Percentiles rank a stretch among this genome's conserved stretches.
Evolutionary conservation across 2,113 vertebrate genomes (phyloP).

Genomic region (Camarhynchus parvulus): DNA sequence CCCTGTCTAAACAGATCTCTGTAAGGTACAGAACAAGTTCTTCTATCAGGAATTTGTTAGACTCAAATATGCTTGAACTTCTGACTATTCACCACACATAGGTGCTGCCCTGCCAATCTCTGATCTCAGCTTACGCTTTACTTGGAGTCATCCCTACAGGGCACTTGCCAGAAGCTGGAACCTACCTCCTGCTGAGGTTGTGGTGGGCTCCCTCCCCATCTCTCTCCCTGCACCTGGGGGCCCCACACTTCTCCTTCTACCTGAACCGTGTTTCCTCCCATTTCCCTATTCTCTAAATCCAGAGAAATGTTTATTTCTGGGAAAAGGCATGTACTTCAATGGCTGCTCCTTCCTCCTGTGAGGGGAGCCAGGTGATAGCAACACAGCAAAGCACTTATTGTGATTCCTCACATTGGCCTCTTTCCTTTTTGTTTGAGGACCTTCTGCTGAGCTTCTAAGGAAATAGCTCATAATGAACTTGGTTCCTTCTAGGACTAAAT

Average conservation of each 20-base stretch:
- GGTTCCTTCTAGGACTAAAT: background rate
- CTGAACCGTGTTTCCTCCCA: background rate
- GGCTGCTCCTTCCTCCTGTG: background rate
- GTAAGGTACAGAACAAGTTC: background rate
- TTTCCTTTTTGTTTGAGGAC: background rate
- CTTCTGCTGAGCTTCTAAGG: background rate
- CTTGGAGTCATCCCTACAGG: background rate
- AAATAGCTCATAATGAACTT: background rate
- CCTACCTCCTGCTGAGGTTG: background rate
- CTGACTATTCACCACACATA: background rate
- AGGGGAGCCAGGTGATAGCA: background rate
- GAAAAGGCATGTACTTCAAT: background rate
- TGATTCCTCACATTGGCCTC: background rate
- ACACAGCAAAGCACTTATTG: background rate
- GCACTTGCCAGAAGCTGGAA: background rate
- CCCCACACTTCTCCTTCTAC: background rate
- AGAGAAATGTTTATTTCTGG: background rate
- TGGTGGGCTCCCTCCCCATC: background rate
- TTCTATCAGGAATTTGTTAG: background rate
- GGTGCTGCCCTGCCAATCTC: background rate
- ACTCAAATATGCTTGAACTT: background rate
- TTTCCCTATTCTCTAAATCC: background rate
- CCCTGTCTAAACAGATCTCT: background rate
- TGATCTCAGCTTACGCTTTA: background rate
- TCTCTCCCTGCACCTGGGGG: background rate